Evolutionary conservation across 1,140 invertebrate species (phyloP), one percentile per base, ranked within the genome.

Genomic region (Carcinoscorpius rotundicauda): DNA sequence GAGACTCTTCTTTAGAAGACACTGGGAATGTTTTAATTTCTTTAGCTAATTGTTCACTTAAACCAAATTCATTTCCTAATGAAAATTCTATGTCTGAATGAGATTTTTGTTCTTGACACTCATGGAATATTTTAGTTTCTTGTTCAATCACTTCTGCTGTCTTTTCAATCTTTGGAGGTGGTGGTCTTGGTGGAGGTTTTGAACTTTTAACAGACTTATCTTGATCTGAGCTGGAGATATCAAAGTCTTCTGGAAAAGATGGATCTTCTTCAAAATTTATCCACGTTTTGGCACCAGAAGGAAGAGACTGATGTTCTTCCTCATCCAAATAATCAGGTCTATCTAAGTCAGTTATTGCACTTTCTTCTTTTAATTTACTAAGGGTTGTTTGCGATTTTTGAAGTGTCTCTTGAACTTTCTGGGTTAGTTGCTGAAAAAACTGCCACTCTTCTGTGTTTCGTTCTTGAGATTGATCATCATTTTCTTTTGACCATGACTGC

Each of bases 381-480:
- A 79, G 66, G 66, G 69, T 74, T 56, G 66, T 71, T 70, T 78
- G 74, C 48, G 76, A 76, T 69, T 78, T 75, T 51, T 72, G 67
- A 10, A 78, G 72, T 68, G 76, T 76, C 53, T 73, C 70, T 64
- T 78, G 74, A 60, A 77, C 77, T 66, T 75, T 73, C 59, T 76
- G 76, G 63, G 77, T 76, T 71, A 79, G 75, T 69, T 76, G 73
- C 63, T 76, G 72, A 69, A 79, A 79, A 61, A 73, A 75, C 67
- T 76, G 73, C 77, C 77, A 79, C 72, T 78, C 77, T 70, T 78
- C 78, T 5, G 76, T 76, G 63, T 75, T 74, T 60, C 73, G 68
- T 51, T 66, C 64, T 51, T 71, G 64, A 63, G 64, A 61, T 51
- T 49, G 63, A 29, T 64, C 62, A 62, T 64, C 55, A 58, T 59